phyloP scores from a whole-genome alignment of 2,888 invertebrate species.

The Andricus curvator region DNA sequence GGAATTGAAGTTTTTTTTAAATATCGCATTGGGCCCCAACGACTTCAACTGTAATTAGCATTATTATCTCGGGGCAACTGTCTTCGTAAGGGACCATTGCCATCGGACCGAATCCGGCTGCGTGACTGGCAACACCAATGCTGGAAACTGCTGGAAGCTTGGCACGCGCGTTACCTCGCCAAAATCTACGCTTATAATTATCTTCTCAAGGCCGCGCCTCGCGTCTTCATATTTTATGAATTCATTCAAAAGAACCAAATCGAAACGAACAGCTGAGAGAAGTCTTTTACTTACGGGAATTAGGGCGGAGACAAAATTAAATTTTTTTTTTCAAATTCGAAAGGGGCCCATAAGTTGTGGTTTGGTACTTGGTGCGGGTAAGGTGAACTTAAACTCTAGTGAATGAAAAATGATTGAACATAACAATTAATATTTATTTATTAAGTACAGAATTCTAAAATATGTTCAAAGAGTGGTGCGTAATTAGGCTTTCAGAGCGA shows the following conservation, averaged over 20 bases:
- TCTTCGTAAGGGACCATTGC: constrained; percentile 48
- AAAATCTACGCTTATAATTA: constrained; percentile 13
- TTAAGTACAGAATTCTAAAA: too few species aligned
- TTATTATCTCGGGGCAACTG: constrained; percentile 64
- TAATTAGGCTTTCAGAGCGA: too few species aligned
- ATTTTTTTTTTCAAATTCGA: too few species aligned
- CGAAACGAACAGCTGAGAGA: not conserved
- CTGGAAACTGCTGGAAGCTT: constrained; percentile 48
- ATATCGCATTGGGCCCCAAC: constrained; percentile 59
- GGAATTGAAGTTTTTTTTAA: constrained; percentile 67
- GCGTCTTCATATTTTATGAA: not conserved
- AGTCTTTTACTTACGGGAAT: not conserved
- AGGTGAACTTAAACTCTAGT: too few species aligned
- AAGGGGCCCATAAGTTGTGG: too few species aligned
- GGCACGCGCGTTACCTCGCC: constrained; percentile 4
- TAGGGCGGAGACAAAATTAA: too few species aligned
- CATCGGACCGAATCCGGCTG: constrained; percentile 46
- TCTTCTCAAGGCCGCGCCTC: constrained; percentile 5
- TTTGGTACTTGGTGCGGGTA: too few species aligned
- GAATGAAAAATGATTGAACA: too few species aligned
- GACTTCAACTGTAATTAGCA: constrained; percentile 65
- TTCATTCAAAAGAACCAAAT: constrained; percentile 1
- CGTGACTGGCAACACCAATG: constrained; percentile 56
- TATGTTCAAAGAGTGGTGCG: too few species aligned
- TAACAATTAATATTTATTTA: too few species aligned